These are phyloP conservation scores for Tenthredo notha DNA, from an alignment of 2,888 invertebrate genomes.

Conservation along the genomic window DNA sequence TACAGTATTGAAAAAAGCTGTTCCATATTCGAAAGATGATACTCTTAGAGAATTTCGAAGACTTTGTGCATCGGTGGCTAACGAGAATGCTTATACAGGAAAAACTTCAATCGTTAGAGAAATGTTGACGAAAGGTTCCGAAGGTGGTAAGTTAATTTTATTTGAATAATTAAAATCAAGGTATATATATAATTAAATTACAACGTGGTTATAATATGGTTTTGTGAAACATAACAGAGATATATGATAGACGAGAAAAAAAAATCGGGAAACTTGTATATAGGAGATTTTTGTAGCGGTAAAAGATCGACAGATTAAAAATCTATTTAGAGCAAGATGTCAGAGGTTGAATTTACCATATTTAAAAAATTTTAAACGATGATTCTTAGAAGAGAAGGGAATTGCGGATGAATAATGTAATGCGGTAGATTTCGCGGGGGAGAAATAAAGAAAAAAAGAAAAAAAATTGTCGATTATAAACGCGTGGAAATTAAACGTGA, in stretches of 20 bases:
- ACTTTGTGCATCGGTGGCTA: conserved; percentile 89
- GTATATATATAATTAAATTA: too few relatives aligned
- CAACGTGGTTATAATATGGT: neutral
- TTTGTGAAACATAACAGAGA: neutral
- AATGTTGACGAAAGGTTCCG: conserved; percentile 82
- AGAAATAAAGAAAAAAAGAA: too few relatives aligned
- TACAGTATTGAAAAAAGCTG: conserved; percentile 36
- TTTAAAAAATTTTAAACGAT: neutral
- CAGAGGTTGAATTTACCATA: conserved; percentile 38
- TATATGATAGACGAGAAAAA: neutral
- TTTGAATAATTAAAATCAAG: neutral
- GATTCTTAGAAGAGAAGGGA: neutral
- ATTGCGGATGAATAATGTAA: neutral
- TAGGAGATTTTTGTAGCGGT: neutral
- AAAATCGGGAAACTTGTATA: neutral
- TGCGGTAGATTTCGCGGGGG: neutral
- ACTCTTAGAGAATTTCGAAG: conserved; percentile 88
- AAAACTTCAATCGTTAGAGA: conserved; percentile 88
- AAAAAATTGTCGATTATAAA: neutral
- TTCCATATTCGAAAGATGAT: conserved; percentile 81
- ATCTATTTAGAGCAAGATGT: conserved; percentile 43
- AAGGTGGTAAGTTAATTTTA: conserved; percentile 69
- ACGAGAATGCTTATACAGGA: conserved; percentile 88
- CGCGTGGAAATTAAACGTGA: neutral
- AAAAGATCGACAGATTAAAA: conserved; percentile 9